Conservation (phyloP, 2,888 invertebrate species). For the Drosophila rellima region DNA sequence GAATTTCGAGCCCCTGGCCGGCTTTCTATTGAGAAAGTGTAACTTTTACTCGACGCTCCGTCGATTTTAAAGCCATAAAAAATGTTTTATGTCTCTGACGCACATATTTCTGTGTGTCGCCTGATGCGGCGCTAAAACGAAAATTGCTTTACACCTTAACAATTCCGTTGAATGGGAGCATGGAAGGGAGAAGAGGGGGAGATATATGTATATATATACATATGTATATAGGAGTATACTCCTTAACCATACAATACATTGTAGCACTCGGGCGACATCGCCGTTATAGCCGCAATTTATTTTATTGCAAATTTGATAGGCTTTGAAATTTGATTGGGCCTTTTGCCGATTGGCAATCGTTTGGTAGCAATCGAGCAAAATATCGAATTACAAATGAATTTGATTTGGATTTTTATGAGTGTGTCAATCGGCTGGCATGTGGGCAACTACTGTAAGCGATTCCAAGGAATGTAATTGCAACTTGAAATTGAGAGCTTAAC, state of each 20-base stretch:
- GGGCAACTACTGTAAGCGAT: conserved; percentile 40
- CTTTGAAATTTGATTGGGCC: conserved; percentile 75
- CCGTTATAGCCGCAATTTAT: conserved; percentile 75
- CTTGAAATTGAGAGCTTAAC: conserved; percentile 28
- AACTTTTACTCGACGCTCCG: conserved; percentile 67
- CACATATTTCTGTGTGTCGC: conserved; percentile 47
- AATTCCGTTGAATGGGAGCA: not conserved
- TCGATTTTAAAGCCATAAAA: conserved; percentile 80
- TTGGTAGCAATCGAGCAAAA: conserved; percentile 59
- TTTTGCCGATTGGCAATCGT: conserved; percentile 49
- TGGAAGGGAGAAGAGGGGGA: not conserved
- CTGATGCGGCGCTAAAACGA: conserved; percentile 60
- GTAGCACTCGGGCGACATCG: conserved; percentile 52
- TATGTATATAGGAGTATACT: not conserved
- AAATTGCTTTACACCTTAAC: conserved; percentile 74
- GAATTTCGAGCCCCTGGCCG: conserved; percentile 8
- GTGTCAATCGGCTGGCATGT: conserved; percentile 35
- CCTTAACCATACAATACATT: conserved; percentile 39
- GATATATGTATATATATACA: not conserved
- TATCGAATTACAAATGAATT: conserved; percentile 77
- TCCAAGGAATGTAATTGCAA: conserved; percentile 42
- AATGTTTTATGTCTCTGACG: conserved; percentile 76
- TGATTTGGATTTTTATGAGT: conserved; percentile 55
- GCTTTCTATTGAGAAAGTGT: conserved; percentile 80
- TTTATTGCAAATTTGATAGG: conserved; percentile 80